Evolutionary conservation across 1,140 invertebrate genomes (phyloP), one percentile per base, ranked within the genome.

Genomic region (Trialeurodes vaporariorum): DNA sequence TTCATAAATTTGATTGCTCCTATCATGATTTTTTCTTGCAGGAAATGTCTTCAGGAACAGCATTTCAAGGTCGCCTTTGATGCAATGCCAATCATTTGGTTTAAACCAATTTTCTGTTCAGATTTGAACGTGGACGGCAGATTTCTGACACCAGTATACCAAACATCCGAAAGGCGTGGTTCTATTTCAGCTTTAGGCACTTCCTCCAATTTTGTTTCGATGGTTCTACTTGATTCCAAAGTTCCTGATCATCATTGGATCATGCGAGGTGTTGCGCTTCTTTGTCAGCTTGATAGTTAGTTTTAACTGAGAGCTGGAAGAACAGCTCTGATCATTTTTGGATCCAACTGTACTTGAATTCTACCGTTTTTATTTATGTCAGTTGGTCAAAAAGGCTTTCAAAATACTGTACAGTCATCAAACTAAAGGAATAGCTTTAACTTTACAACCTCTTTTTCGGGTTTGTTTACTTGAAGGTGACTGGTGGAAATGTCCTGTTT

Each of bases 121-220:
- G 68, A 76, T 11, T 74, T 78, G 21, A 67, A 72, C n/a, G 71
- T 70, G 60, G 70, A 68, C 9, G 49, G 87, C 84, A 1, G 87
- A 61, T 95, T 94, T 74, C 82, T 81, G 67, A 93, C 90, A 76
- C 93, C 92, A 2, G 79, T 95, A 1, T 96, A 95, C 76, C 94
- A 94, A 75, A 95, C 93, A 0, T 87, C 88, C 21, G 92, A 90
- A 70, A 83, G 93, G 68, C 85, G 86, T 72, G 92, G 93, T 12
- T 85, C 87, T 67, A 78, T 90, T 13, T 92, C 91, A 61, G 95
- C 92, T 0, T 94, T 92, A 0, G 93, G 93, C 0, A 93, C 95
- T 78, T 94, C 92, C 0, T 94, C 93, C 0, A 95, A 96, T 80
- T 96, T 90, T 79, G 90, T 96, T 0, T 77, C 94, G 60, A 86